phyloP scores from a whole-genome alignment of 2,888 invertebrate genomes.

The Trisateles emortualis region DNA sequence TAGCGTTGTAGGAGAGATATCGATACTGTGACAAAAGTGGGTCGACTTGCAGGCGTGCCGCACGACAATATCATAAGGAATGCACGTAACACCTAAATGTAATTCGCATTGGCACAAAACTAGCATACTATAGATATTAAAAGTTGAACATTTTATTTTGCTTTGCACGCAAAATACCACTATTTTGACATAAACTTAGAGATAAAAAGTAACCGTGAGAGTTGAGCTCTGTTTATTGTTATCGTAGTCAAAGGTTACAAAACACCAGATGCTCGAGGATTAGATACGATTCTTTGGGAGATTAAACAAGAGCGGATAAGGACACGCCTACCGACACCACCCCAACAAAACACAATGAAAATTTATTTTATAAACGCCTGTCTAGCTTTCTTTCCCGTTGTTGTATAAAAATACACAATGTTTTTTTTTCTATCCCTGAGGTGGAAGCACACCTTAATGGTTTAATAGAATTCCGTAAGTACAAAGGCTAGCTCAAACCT shows the following conservation, averaged over 20 bases:
- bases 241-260: constrained; percentile 36
- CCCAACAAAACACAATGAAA: constrained; percentile 61
- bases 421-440: constrained; percentile 53
- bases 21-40: constrained; percentile 23
- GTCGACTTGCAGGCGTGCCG: constrained; percentile 28
- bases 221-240: constrained; percentile 24
- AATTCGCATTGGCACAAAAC: constrained; percentile 61
- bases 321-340: constrained; percentile 56
- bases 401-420: constrained; percentile 66
- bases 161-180: constrained; percentile 19
- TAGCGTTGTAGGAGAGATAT: constrained; percentile 22
- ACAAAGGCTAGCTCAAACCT: constrained; percentile 40
- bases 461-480: constrained; percentile 51
- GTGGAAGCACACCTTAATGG: constrained; percentile 55
- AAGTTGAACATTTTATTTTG: constrained; percentile 32
- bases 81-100: constrained; percentile 48
- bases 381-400: constrained; percentile 60
- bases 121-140: constrained; percentile 45
- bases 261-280: constrained; percentile 62
- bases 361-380: constrained; percentile 71
- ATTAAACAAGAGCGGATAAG: constrained; percentile 67
- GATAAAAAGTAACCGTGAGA: constrained; percentile 18
- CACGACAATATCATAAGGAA: constrained; percentile 33
- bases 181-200: constrained; percentile 14
- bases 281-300: constrained; percentile 59